phyloP scores from a whole-genome alignment of 2,113 vertebrate genomes.

The Rhegmatorhina hoffmannsi region DNA sequence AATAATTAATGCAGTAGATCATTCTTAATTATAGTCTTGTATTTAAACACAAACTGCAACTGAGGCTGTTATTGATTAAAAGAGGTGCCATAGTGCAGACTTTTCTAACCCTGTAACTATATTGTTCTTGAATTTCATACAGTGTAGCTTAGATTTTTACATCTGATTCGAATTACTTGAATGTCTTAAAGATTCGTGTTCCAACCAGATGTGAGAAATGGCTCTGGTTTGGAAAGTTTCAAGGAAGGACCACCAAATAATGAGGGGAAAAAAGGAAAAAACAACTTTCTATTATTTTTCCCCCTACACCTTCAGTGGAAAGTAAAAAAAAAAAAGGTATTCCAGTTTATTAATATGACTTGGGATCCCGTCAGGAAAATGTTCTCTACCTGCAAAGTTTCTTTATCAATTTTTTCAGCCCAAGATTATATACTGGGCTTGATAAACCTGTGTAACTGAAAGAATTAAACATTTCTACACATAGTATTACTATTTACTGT shows the following conservation, averaged over 20 bases:
- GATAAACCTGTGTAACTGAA: background rate
- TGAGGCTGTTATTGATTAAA: conserved; percentile 60
- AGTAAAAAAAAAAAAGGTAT: background rate
- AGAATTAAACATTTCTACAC: background rate
- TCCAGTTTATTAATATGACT: background rate
- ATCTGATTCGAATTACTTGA: conserved; percentile 66
- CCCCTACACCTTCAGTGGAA: conserved; percentile 6
- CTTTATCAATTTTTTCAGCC: background rate
- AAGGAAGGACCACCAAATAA: conserved; percentile 55
- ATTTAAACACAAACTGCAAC: conserved; percentile 41
- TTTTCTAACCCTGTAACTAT: conserved; percentile 50
- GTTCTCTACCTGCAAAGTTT: background rate
- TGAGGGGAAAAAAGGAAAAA: background rate
- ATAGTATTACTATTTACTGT: background rate
- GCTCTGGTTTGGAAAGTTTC: conserved; percentile 54
- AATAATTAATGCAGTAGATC: conserved; percentile 31
- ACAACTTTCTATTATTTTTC: background rate
- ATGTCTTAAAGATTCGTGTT: conserved; percentile 58
- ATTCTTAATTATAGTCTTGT: conserved; percentile 41
- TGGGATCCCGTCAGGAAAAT: background rate
- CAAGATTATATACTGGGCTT: background rate
- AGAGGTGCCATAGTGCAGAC: conserved; percentile 52
- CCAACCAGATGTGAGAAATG: conserved; percentile 57
- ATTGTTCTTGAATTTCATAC: conserved; percentile 62
- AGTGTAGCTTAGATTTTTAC: conserved; percentile 51